Conservation (phyloP, 2,797 vertebrate genomes). For the Novumbra hubbsi region DNA sequence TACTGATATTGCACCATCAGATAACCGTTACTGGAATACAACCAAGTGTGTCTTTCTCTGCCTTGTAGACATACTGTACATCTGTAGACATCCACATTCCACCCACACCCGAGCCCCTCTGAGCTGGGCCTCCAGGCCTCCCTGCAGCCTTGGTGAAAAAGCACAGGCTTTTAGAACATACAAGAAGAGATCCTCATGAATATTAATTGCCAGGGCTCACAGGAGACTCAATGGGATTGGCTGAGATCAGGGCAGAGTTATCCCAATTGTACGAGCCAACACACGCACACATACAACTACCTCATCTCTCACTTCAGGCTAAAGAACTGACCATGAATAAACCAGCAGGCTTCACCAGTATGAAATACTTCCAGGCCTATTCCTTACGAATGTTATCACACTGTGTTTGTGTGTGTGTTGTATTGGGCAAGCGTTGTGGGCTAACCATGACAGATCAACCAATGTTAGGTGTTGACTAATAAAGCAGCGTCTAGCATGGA, state of each 20-base stretch:
- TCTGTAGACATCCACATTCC: no score
- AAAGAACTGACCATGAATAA: not conserved
- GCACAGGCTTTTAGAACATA: conserved; percentile 59
- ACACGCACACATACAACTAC: not conserved
- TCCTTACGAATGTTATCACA: not conserved
- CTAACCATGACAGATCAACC: not conserved
- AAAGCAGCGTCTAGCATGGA: not conserved
- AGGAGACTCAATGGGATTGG: conserved; percentile 49
- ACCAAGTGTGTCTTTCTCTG: no score
- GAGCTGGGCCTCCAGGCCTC: not conserved
- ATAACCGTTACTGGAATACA: not conserved
- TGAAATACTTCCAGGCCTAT: no score
- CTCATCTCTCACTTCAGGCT: not conserved
- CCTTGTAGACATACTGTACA: not conserved
- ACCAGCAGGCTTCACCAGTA: not conserved
- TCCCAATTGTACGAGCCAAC: conserved; percentile 49
- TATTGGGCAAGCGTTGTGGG: not conserved
- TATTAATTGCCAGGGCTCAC: conserved; percentile 50
- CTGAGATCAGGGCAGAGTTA: conserved; percentile 63
- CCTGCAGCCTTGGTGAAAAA: conserved; percentile 32
- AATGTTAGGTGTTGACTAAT: not conserved
- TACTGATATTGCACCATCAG: not conserved
- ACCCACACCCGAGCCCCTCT: not conserved
- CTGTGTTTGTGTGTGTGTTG: not conserved
- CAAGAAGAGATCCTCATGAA: conserved; percentile 56